phyloP scores from a whole-genome alignment of 2,113 vertebrate species.

The Corythoichthys haematopterus region DNA sequence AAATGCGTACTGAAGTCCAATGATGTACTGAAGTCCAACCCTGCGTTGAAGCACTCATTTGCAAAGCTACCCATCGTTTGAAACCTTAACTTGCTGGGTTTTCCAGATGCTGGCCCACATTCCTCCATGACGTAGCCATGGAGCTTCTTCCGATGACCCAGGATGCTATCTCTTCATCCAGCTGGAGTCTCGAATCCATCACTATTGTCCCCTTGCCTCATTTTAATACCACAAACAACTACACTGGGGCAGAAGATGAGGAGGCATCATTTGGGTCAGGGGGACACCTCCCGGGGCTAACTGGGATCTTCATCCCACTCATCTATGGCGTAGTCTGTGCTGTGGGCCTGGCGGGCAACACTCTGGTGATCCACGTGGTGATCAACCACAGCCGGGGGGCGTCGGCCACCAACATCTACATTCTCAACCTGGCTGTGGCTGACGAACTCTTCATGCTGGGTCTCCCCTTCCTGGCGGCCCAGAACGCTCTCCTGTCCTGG shows the following conservation, averaged over 20 bases:
- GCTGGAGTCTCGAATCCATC: not conserved
- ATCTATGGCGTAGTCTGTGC: slow-evolving; percentile 88
- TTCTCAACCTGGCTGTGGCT: slow-evolving; percentile 89
- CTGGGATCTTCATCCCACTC: slow-evolving; percentile 82
- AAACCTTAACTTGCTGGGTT: no score
- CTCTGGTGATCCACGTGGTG: slow-evolving; percentile 88
- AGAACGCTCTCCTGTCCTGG: slow-evolving; percentile 91
- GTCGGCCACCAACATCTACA: slow-evolving; percentile 91
- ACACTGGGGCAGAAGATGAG: slow-evolving; percentile 18
- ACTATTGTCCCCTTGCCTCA: not conserved
- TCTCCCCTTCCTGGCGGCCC: slow-evolving; percentile 87
- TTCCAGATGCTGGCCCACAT: no score
- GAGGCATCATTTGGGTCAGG: not conserved
- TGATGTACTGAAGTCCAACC: no score
- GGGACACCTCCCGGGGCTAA: slow-evolving; percentile 64
- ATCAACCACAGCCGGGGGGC: slow-evolving; percentile 81
- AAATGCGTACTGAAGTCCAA: no score
- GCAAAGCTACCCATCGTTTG: no score
- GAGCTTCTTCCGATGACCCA: not conserved
- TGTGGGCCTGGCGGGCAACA: slow-evolving; percentile 87
- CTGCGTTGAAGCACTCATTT: no score
- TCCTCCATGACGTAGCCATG: not conserved
- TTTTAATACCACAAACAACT: slow-evolving; percentile 41
- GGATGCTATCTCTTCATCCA: not conserved
- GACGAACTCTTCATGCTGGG: slow-evolving; percentile 96